These are phyloP conservation scores for Ormyrus nitidulus DNA, from an alignment of 2,888 invertebrate genomes.

Conservation along the genomic window DNA sequence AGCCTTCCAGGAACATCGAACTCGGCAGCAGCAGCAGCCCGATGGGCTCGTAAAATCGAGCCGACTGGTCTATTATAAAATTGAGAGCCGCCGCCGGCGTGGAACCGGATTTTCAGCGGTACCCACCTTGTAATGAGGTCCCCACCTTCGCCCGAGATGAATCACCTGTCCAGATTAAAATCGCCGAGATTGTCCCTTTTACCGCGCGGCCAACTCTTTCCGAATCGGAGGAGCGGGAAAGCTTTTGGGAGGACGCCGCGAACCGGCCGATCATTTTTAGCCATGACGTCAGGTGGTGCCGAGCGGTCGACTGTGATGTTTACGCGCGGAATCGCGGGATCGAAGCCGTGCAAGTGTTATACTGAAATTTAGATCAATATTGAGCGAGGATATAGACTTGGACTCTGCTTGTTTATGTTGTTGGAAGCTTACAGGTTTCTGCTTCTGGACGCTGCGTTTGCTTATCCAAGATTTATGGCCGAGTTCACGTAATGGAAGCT, in stretches of 20 bases:
- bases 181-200: conserved; percentile 10
- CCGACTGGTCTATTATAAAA: conserved; percentile 28
- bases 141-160: background rate
- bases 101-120: conserved; percentile 7
- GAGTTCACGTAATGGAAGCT: too few species aligned
- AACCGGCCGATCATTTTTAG: conserved; percentile 23
- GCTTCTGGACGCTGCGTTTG: too few species aligned
- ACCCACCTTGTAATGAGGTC: background rate
- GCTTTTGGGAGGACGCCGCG: background rate
- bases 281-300: conserved; percentile 28
- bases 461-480: too few species aligned
- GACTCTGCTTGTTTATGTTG: too few species aligned
- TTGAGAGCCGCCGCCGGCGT: conserved; percentile 2
- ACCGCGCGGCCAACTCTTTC: background rate
- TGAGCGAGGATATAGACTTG: too few species aligned
- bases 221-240: conserved; percentile 11
- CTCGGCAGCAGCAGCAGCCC: background rate
- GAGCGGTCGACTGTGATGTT: background rate
- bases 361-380: too few species aligned
- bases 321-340: background rate
- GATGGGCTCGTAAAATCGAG: conserved; percentile 1
- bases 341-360: too few species aligned
- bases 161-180: conserved; percentile 24
- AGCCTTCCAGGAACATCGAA: conserved; percentile 1
- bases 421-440: too few species aligned